These are phyloP conservation scores for Sterrhoptilus dennistouni DNA, from an alignment of 2,113 vertebrate genomes.

Conservation along the genomic window DNA sequence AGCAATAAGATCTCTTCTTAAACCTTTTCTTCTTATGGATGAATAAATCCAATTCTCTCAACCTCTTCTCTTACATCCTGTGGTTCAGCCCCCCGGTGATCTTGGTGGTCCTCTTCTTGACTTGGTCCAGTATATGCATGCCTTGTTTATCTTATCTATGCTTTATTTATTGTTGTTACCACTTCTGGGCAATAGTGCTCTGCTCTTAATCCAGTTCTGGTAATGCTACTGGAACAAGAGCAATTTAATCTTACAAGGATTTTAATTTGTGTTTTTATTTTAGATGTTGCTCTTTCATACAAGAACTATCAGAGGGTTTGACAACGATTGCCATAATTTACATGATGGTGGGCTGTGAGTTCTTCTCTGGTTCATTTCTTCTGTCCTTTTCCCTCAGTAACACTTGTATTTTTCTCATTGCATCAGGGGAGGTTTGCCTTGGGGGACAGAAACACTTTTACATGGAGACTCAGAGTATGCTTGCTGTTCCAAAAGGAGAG, in stretches of 20 bases:
- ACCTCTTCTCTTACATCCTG: not conserved
- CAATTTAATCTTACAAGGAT: not conserved
- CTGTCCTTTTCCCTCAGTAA: not conserved
- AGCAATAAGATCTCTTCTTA: not conserved
- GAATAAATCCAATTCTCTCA: not conserved
- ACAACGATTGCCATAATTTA: not conserved
- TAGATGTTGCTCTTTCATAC: not conserved
- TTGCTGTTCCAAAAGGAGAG: constrained; percentile 75
- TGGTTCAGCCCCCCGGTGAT: not conserved
- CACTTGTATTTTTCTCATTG: not conserved
- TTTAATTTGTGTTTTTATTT: not conserved
- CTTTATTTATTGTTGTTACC: not conserved
- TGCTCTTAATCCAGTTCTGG: not conserved
- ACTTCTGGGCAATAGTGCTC: not conserved
- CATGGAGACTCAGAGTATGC: constrained; percentile 79
- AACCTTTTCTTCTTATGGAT: not conserved
- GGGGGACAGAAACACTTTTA: constrained; percentile 81
- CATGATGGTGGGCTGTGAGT: not conserved
- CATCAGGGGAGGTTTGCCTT: constrained; percentile 68
- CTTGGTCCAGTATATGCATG: not conserved
- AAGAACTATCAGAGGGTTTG: not conserved
- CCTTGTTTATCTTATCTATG: not conserved
- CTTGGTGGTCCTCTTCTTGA: not conserved
- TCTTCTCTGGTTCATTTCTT: not conserved
- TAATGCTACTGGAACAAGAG: not conserved